Conservation (phyloP, 2,113 vertebrate genomes). For the Sphyrna mokarran region DNA sequence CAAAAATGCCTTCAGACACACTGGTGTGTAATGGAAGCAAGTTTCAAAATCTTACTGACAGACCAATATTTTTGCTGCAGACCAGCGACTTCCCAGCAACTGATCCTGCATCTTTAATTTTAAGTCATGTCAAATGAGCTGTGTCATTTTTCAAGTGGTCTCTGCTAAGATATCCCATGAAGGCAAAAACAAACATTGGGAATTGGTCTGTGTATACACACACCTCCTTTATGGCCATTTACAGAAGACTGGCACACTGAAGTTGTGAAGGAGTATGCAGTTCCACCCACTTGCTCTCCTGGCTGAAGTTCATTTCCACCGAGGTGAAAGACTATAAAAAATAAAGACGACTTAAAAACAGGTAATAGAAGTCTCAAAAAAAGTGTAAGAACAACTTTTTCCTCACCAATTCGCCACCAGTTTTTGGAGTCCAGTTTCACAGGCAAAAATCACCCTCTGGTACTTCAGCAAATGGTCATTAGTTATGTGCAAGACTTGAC, state of each 20-base stretch:
- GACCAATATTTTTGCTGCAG: constrained; percentile 2
- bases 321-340: constrained; percentile 38
- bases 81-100: constrained; percentile 17
- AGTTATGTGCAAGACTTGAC: background rate
- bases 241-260: constrained; percentile 33
- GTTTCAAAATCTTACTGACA: background rate
- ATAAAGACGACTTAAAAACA: constrained; percentile 37
- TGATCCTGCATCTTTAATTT: background rate
- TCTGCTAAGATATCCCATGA: constrained; percentile 23
- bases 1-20: background rate
- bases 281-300: constrained; percentile 37
- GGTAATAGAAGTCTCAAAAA: constrained; percentile 21
- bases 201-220: constrained; percentile 37
- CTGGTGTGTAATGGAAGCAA: constrained; percentile 19
- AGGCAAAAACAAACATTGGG: constrained; percentile 33
- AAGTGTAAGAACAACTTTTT: constrained; percentile 17
- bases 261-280: constrained; percentile 37
- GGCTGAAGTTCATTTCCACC: constrained; percentile 37
- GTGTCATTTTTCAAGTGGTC: background rate
- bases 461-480: background rate
- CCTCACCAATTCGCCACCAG: background rate
- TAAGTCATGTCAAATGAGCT: constrained; percentile 8
- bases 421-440: background rate
- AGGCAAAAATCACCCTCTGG: background rate
- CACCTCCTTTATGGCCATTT: constrained; percentile 37